A percentile compares a stretch with the other conserved stretches of the same genome.
Conservation (phyloP, 1,140 invertebrate genomes). For the Tetramorium parvispinum region DNA sequence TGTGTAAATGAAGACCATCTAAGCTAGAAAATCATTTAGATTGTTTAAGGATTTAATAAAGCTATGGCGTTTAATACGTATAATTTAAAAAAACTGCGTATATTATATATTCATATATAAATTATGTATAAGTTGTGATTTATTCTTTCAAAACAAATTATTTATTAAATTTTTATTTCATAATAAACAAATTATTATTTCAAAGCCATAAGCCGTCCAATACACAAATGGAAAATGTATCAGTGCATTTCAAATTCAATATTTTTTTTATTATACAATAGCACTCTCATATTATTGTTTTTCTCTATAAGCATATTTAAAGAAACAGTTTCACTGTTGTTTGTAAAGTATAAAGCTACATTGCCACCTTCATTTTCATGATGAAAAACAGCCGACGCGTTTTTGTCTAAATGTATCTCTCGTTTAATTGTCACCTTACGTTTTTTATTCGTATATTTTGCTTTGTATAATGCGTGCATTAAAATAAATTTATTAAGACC, state of each 20-base stretch:
- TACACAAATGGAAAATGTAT: neutral
- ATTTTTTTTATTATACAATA: neutral
- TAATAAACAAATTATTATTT: too few species aligned
- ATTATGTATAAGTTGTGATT: neutral
- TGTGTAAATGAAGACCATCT: conserved; percentile 1
- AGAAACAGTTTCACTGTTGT: neutral
- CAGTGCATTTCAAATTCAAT: neutral
- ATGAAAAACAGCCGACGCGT: neutral
- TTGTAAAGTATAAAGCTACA: neutral
- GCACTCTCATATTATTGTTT: neutral
- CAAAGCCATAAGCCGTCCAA: neutral
- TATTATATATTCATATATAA: neutral
- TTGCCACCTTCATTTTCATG: conserved; percentile 7
- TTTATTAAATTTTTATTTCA: neutral
- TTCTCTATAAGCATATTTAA: conserved; percentile 10
- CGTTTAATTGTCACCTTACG: neutral
- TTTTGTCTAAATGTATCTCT: neutral
- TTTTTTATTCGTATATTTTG: neutral
- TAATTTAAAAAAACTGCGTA: neutral
- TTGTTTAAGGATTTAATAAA: neutral
- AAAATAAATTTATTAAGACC: conserved; percentile 32
- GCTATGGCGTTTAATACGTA: too few species aligned
- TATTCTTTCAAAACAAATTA: neutral
- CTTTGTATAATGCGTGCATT: neutral
- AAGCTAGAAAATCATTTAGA: neutral